Conservation (phyloP, 1,140 invertebrate genomes). For the Chrysomallon squamiferum region DNA sequence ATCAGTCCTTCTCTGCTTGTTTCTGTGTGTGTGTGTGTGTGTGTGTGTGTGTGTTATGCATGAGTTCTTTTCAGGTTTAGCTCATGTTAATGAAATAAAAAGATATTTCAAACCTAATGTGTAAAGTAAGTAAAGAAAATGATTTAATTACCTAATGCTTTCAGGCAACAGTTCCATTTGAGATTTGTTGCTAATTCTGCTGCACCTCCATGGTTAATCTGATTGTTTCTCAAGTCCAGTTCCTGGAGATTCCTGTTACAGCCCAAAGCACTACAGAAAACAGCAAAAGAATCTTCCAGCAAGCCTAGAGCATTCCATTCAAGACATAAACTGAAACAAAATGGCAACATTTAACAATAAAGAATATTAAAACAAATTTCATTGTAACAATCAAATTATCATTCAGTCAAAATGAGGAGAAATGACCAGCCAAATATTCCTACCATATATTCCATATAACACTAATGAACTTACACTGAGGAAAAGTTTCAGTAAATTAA, state of each 20-base stretch:
- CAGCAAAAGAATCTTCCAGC: slow-evolving; percentile 57
- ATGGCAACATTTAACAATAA: too few relatives aligned
- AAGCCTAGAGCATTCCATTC: slow-evolving; percentile 63
- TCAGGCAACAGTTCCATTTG: slow-evolving; percentile 54
- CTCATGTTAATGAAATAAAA: neutral
- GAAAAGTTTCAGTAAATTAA: too few relatives aligned
- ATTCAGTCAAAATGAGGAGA: too few relatives aligned
- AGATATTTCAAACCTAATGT: neutral
- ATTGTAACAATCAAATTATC: too few relatives aligned
- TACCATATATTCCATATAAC: too few relatives aligned
- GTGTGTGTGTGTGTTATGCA: too few relatives aligned
- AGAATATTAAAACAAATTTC: too few relatives aligned
- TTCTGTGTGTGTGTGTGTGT: neutral
- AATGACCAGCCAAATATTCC: too few relatives aligned
- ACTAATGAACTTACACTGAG: too few relatives aligned
- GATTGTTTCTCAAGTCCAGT: slow-evolving; percentile 62
- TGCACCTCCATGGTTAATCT: slow-evolving; percentile 61
- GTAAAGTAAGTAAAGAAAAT: too few relatives aligned
- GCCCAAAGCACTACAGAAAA: slow-evolving; percentile 61
- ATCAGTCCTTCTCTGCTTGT: neutral
- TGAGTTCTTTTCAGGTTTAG: neutral
- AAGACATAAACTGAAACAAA: slow-evolving; percentile 52
- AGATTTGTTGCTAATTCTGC: slow-evolving; percentile 52
- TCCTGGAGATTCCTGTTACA: slow-evolving; percentile 49
- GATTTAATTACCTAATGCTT: slow-evolving; percentile 59